Evolutionary conservation across 2,113 vertebrate genomes (phyloP).

Genomic region (Jaculus jaculus): DNA sequence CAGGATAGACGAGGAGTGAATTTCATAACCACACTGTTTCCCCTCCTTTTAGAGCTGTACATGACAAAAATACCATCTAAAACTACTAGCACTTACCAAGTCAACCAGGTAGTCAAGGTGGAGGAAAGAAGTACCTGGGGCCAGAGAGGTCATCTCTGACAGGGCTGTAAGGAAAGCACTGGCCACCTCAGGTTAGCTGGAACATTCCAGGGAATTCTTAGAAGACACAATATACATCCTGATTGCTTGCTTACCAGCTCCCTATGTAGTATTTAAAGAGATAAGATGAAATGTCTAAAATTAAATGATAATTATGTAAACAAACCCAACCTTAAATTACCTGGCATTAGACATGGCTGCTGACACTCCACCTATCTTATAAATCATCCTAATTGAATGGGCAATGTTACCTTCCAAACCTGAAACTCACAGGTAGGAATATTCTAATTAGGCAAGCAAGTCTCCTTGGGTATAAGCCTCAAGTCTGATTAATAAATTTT

Average conservation of each 20-base stretch:
- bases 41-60: neutral
- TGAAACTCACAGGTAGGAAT: constrained; percentile 34
- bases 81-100: neutral
- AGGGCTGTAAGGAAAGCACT: neutral
- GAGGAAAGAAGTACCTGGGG: neutral
- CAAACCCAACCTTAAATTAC: constrained; percentile 64
- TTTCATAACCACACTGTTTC: constrained; percentile 5
- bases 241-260: constrained; percentile 47
- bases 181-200: neutral
- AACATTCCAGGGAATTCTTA: constrained; percentile 3
- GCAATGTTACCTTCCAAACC: constrained; percentile 55
- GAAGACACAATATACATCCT: constrained; percentile 41
- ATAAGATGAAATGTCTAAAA: constrained; percentile 75
- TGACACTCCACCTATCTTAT: constrained; percentile 61
- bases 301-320: constrained; percentile 74
- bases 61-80: constrained; percentile 35
- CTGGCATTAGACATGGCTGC: constrained; percentile 66
- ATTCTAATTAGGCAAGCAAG: constrained; percentile 39
- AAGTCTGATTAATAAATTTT: constrained; percentile 24
- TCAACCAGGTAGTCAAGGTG: constrained; percentile 1
- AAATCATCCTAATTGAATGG: constrained; percentile 68
- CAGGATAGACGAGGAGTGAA: neutral
- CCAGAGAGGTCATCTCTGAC: neutral
- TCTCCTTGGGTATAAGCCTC: constrained; percentile 52
- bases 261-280: constrained; percentile 67